These are phyloP conservation scores for Engystomops pustulosus DNA, from an alignment of 2,113 vertebrate species.

Conservation along the genomic window DNA sequence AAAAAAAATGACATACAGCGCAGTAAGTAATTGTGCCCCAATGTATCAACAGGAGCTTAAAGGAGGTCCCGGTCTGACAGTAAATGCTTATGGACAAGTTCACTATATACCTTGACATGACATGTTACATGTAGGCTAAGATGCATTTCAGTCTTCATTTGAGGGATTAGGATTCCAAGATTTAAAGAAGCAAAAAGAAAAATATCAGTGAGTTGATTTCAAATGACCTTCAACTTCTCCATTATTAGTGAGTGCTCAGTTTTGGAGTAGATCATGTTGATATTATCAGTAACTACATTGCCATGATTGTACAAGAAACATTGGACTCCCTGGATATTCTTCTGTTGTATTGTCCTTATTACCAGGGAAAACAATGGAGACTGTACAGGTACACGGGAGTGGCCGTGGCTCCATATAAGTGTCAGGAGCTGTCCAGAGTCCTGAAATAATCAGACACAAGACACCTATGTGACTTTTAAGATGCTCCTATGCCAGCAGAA, in stretches of 20 bases:
- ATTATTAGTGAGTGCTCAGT: background rate
- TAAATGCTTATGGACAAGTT: too few species aligned
- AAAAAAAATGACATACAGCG: too few species aligned
- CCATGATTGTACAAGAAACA: background rate
- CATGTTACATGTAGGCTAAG: too few species aligned
- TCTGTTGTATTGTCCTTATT: background rate
- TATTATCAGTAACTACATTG: background rate
- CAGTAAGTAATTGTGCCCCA: too few species aligned
- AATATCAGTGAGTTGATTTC: background rate
- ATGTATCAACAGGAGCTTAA: too few species aligned
- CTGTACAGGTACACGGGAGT: constrained; percentile 27
- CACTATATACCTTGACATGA: too few species aligned
- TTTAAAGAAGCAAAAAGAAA: background rate
- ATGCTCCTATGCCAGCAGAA: background rate
- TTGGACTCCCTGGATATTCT: too few species aligned
- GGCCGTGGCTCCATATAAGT: background rate
- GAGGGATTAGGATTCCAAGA: background rate
- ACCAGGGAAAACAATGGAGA: background rate
- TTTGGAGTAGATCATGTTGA: background rate
- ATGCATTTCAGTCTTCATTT: background rate
- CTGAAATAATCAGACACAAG: constrained; percentile 37
- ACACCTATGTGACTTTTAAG: constrained; percentile 2
- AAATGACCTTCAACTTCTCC: background rate
- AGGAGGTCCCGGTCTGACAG: too few species aligned
- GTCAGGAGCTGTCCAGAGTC: constrained; percentile 41